Base-by-base conservation (phyloP, 1,140 invertebrate species). In the Euura lappo region DNA sequence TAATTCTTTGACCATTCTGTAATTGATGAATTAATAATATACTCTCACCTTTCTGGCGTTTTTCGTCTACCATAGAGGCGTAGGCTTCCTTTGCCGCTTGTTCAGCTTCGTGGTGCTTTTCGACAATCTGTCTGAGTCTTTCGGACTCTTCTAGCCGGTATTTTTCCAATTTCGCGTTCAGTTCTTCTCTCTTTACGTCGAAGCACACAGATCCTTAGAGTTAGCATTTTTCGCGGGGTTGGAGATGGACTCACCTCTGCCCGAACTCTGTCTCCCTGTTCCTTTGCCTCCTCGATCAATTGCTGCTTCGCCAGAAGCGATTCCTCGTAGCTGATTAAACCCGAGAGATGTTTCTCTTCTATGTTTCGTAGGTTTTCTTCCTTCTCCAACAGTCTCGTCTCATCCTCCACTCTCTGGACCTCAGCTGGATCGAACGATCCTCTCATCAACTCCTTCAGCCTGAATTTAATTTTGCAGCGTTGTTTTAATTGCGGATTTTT, bases 21-120 rank as follows among this genome's bases (percentile, higher is more conserved):
- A 10, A 10, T 10, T 10, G 13, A 64, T 10, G 8, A 64, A 64
- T 10, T 10, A 64, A 64, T 10, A 64, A 64, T n/a, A 10, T 28
- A 28, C 28, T 70, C 45, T 45, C 46, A 70, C 69, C 69, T 70
- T 70, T 70, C 46, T 70, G 44, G 10, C 46, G 42, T 70, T 70
- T 70, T 47, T 70, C 69, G n/a, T 70, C 69, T 4, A 45, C 45
- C 46, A 70, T 47, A 70, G 13, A 47, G 11, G 13, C 42, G n/a
- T 45, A 28, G 11, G 69, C 69, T 11, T 70, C 3, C 45, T 46
- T 44, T 13, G 46, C 42, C 69, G 11, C 43, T 44, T 70, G 44
- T 28, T 70, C 69, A 10, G 13, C 45, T 44, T 70, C 69, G 44
- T 47, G 44, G 11, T 3, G 11, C 45, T 45, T 70, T 70, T 45